Percentiles rank a stretch among this genome's conserved stretches.
Conservation (phyloP, 2,888 invertebrate species). For the Mythimna ferrago region DNA sequence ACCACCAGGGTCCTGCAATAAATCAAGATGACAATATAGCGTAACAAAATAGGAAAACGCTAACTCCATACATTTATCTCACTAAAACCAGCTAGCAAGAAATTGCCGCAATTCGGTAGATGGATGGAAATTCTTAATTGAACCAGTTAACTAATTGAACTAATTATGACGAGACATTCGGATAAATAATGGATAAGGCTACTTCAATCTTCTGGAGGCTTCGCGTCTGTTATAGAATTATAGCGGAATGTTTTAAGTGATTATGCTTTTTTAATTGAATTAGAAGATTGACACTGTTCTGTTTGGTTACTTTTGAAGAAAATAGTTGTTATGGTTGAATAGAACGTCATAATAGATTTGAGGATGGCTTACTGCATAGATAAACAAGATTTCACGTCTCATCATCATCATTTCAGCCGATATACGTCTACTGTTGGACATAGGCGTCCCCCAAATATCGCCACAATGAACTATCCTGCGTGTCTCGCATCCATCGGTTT, state of each 20-base stretch:
- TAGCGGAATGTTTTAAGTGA: conserved; percentile 43
- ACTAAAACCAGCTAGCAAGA: conserved; percentile 61
- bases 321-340: neutral
- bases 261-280: conserved; percentile 38
- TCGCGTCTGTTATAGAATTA: conserved; percentile 43
- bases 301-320: conserved; percentile 1
- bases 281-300: conserved; percentile 17
- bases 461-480: no score
- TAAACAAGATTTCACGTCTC: no score
- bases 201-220: conserved; percentile 58
- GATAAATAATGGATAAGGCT: conserved; percentile 66
- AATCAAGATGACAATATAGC: conserved; percentile 47
- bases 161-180: conserved; percentile 68
- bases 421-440: no score
- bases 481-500: no score
- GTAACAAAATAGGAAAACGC: conserved; percentile 51
- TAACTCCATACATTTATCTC: conserved; percentile 56
- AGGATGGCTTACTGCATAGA: no score
- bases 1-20: conserved; percentile 20
- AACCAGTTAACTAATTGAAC: conserved; percentile 70
- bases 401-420: no score
- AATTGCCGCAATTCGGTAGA: conserved; percentile 62
- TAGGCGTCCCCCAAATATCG: no score
- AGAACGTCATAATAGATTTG: no score
- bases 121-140: conserved; percentile 69